Evolutionary conservation across 2,888 invertebrate species (phyloP), one percentile per base, ranked within the genome.

Genomic region (Dione vanillae): DNA sequence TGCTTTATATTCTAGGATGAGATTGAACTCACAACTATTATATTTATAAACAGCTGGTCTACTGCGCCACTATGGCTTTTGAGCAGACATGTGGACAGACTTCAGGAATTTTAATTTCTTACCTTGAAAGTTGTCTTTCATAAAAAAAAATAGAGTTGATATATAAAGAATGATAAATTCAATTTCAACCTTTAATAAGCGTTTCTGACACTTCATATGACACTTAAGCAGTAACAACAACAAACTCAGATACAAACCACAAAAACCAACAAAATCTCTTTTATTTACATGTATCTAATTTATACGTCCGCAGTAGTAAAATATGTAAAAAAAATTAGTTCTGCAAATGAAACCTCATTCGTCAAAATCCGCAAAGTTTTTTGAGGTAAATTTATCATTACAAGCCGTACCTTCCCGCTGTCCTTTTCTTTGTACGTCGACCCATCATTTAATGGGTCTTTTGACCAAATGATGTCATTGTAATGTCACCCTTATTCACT

Each of bases 361-460:
- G 49, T 61, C 59, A 51, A 61, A 67, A 67, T 67, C 35, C 14
- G 43, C 20, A 61, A 67, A 59, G 16, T 61, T 65, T 67, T 47
- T 69, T 66, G 66, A 70, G 66, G 66, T 70, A 66, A 70, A 66
- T 70, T 70, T 66, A 66, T 70, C 70, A 70, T 70, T 70, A 70
- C 66, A 35, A 62, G 61, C 37, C 61, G 54, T 66, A 66, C 66
- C 61, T 66, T 70, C 61, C 52, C 61, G 51, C 70, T 61, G 41
- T 35, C 65, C 43, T 61, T 59, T 70, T 69, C 51, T 70, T 70
- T 61, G 67, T 67, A 67, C 51, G 51, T 61, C 51, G 59, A 41
- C 59, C 67, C 51, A 67, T 61, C 61, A 61, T 61, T 61, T 67
- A 51, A 16, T 52, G 56, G 56, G 37, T 49, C 67, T 35, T 67